Conservation (phyloP, 2,888 invertebrate genomes). For the Phanerotoma sp. region DNA sequence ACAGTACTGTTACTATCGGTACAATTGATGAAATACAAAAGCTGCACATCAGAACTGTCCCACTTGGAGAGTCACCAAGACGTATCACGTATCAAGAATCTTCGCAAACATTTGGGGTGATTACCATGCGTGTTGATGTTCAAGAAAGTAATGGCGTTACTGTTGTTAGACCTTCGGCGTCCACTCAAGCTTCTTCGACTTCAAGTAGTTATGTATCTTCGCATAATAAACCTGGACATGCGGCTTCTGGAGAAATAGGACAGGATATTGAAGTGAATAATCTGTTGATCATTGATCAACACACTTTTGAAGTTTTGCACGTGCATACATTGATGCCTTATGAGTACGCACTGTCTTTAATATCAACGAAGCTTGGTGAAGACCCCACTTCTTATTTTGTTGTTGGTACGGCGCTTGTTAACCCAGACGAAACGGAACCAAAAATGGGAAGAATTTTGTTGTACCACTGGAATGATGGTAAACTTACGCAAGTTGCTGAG, state of each 20-base stretch:
- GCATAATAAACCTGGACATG: slow-evolving; percentile 55
- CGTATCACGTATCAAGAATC: slow-evolving; percentile 94
- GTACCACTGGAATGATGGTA: slow-evolving; percentile 88
- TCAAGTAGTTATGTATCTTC: slow-evolving; percentile 59
- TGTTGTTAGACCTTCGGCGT: slow-evolving; percentile 71
- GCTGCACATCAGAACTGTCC: slow-evolving; percentile 93
- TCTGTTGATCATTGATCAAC: slow-evolving; percentile 90
- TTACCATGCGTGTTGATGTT: slow-evolving; percentile 87
- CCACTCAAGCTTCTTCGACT: slow-evolving; percentile 72
- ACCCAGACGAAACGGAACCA: slow-evolving; percentile 95
- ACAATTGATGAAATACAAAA: slow-evolving; percentile 99
- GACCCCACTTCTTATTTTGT: slow-evolving; percentile 91
- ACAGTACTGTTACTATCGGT: slow-evolving; percentile 88
- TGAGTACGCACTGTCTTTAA: slow-evolving; percentile 89
- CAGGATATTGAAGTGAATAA: slow-evolving; percentile 90
- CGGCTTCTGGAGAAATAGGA: slow-evolving; percentile 63
- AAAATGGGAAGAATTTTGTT: slow-evolving; percentile 88
- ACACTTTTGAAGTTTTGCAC: slow-evolving; percentile 96
- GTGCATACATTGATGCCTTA: slow-evolving; percentile 89
- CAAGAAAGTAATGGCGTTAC: slow-evolving; percentile 72
- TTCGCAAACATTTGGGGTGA: slow-evolving; percentile 91
- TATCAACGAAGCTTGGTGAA: slow-evolving; percentile 88
- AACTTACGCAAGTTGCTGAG: slow-evolving; percentile 77
- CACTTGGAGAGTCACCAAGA: slow-evolving; percentile 90
- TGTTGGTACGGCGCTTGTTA: slow-evolving; percentile 91